These are phyloP conservation scores for Globodera ellingtonae DNA, from an alignment of 1,140 invertebrate species.

Conservation along the genomic window DNA sequence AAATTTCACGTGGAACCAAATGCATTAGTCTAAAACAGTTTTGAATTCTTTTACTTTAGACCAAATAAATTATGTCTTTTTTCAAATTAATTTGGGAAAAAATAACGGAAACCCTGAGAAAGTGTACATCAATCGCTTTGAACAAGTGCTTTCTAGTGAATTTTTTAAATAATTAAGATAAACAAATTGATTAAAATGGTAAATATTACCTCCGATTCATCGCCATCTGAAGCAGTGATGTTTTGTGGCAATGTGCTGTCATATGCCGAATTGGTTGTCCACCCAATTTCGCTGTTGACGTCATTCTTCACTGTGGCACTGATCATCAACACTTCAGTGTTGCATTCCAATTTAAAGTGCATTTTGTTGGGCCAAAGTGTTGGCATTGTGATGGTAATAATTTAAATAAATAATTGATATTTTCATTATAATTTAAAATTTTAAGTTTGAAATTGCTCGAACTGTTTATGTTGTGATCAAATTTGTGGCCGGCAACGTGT, in stretches of 20 bases:
- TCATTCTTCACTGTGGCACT: background rate
- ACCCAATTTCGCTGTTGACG: background rate
- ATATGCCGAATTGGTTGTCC: background rate
- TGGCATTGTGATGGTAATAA: background rate
- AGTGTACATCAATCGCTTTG: too few relatives aligned
- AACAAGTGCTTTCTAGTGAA: too few relatives aligned
- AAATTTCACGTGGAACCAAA: too few relatives aligned
- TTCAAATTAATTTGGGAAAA: background rate
- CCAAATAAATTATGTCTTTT: background rate
- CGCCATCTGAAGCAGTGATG: background rate
- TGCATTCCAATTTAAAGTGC: background rate
- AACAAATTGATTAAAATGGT: background rate
- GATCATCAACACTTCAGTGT: background rate
- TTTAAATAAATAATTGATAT: background rate
- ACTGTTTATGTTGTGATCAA: background rate
- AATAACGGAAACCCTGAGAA: too few relatives aligned
- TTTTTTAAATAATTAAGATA: background rate
- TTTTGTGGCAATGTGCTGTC: background rate
- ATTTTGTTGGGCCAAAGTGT: conserved; percentile 2
- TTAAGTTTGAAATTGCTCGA: background rate
- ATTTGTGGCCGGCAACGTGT: background rate
- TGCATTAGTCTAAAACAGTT: too few relatives aligned
- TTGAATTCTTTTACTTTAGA: too few relatives aligned
- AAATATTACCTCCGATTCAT: background rate
- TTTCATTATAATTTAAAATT: background rate